These are phyloP conservation scores for Drosophila recens DNA, from an alignment of 2,888 invertebrate species.

Conservation along the genomic window DNA sequence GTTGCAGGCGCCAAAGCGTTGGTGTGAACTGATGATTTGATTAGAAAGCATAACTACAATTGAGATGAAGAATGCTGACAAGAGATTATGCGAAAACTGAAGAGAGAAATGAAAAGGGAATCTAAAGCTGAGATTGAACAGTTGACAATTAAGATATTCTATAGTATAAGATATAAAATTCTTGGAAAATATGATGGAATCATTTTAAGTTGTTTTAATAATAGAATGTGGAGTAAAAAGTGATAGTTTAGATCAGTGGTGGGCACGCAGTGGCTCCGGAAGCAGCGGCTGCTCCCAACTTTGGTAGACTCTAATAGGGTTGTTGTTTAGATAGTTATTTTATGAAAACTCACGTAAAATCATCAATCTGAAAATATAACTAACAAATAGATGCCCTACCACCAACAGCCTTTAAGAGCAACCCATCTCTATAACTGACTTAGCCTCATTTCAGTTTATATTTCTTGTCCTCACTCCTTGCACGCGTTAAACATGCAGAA, in stretches of 20 bases:
- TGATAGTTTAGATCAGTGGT: no score
- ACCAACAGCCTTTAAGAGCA: background rate
- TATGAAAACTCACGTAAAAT: background rate
- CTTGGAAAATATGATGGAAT: no score
- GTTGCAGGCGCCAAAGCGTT: conserved; percentile 55
- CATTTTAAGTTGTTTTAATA: background rate
- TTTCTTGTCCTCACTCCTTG: conserved; percentile 54
- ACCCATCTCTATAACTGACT: background rate
- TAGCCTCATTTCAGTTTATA: background rate
- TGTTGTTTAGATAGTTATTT: no score
- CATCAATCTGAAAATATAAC: background rate
- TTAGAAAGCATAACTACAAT: conserved; percentile 44
- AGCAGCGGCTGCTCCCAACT: no score
- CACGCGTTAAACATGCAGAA: conserved; percentile 73
- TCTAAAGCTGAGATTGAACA: background rate
- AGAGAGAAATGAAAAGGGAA: background rate
- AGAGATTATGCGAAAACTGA: conserved; percentile 7
- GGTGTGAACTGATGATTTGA: conserved; percentile 61
- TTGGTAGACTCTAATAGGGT: no score
- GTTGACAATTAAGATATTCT: background rate
- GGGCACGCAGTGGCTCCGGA: no score
- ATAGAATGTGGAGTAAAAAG: no score
- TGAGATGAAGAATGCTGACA: conserved; percentile 35
- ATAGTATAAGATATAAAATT: background rate
- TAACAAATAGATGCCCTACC: background rate